Evolutionary conservation across 2,113 vertebrate species (phyloP).

Genomic region (Megaceryle maxima): DNA sequence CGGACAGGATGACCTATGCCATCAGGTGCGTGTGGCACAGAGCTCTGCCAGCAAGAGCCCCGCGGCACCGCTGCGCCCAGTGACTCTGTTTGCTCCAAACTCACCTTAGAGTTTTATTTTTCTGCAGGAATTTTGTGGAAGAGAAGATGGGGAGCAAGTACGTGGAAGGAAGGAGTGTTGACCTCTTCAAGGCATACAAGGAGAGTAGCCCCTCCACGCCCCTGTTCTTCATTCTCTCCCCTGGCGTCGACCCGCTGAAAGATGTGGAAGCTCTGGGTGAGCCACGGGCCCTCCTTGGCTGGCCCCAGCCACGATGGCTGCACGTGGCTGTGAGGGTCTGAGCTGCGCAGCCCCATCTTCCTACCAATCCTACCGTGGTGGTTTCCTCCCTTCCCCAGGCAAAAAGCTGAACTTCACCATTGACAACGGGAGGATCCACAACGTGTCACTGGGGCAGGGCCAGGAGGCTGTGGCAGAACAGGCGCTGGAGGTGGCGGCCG

Average conservation of each 20-base stretch:
- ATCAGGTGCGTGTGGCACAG: constrained; percentile 29
- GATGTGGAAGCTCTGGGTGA: constrained; percentile 77
- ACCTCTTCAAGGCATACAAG: constrained; percentile 73
- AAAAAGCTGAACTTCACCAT: constrained; percentile 76
- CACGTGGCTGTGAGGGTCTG: too few relatives aligned
- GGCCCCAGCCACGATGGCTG: rapidly evolving
- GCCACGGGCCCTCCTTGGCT: rapidly evolving
- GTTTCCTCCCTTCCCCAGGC: constrained; percentile 31
- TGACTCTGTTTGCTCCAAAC: rapidly evolving
- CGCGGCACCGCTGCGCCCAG: rapidly evolving
- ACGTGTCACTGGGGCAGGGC: constrained; percentile 78
- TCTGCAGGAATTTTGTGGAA: constrained; percentile 76
- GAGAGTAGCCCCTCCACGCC: constrained; percentile 76
- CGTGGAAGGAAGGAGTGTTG: constrained; percentile 71
- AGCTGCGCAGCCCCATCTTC: not conserved
- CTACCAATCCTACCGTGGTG: rapidly evolving
- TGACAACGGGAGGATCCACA: constrained; percentile 76
- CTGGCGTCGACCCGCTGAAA: constrained; percentile 74
- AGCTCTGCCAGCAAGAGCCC: not conserved
- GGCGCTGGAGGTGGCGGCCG: constrained; percentile 67
- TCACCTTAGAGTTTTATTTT: rapidly evolving
- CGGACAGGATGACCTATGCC: constrained; percentile 79
- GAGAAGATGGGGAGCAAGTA: constrained; percentile 81
- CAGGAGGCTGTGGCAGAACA: constrained; percentile 75
- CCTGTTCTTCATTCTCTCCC: constrained; percentile 80